A percentile compares a stretch with the other conserved stretches of the same genome.
Evolutionary conservation across 2,888 invertebrate genomes (phyloP).

Genomic region (Cryptus viduatorius): DNA sequence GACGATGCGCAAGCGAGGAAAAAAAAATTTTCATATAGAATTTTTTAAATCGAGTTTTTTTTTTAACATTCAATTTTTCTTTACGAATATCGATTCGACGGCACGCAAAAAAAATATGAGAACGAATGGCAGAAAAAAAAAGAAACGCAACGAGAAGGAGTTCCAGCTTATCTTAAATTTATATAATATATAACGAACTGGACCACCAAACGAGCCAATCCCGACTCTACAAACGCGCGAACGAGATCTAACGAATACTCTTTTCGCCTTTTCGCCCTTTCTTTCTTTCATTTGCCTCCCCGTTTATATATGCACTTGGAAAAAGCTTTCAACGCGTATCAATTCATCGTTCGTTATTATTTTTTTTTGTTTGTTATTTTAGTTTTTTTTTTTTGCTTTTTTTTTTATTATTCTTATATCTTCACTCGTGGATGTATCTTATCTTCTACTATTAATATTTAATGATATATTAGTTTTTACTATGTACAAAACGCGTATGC

Average conservation of each 20-base stretch:
- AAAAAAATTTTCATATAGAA: constrained; percentile 54
- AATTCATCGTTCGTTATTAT: constrained; percentile 24
- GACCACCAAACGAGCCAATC: constrained; percentile 74
- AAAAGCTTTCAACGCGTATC: constrained; percentile 69
- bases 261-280: constrained; percentile 62
- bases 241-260: constrained; percentile 68
- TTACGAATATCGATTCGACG: constrained; percentile 34
- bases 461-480: constrained; percentile 82
- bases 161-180: constrained; percentile 78
- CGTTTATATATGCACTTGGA: constrained; percentile 70
- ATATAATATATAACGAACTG: constrained; percentile 79
- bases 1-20: constrained; percentile 20
- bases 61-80: constrained; percentile 24
- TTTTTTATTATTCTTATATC: constrained; percentile 49
- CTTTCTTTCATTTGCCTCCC: constrained; percentile 66
- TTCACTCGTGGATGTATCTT: constrained; percentile 62
- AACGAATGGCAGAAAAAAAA: constrained; percentile 22
- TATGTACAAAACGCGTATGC: constrained; percentile 80
- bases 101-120: constrained; percentile 38
- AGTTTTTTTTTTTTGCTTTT: constrained; percentile 18
- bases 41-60: constrained; percentile 30
- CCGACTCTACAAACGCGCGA: constrained; percentile 73
- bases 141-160: constrained; percentile 69
- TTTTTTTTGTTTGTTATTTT: not conserved
- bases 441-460: constrained; percentile 78